Evolutionary conservation across 2,888 invertebrate genomes (phyloP), one percentile per base, ranked within the genome.

Genomic region (Hirtodrosophila trivittata): DNA sequence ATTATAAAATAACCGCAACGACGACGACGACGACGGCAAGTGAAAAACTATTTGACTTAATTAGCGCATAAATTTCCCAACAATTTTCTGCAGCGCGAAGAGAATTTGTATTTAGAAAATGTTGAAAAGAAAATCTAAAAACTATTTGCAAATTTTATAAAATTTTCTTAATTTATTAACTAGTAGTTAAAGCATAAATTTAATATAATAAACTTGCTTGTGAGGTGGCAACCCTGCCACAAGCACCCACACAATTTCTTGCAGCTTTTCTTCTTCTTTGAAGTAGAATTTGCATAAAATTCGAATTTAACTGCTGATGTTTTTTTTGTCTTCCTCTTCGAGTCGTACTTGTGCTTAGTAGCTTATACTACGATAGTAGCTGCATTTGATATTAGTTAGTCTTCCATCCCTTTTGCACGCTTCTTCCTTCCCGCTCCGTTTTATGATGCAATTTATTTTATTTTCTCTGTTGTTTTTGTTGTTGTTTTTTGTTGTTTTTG

Each of bases 231-330:
- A 3, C 10, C n/a, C n/a, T n/a, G n/a, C n/a, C n/a, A n/a, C n/a
- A n/a, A n/a, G n/a, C n/a, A n/a, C n/a, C n/a, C n/a, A n/a, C n/a
- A n/a, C n/a, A n/a, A n/a, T n/a, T n/a, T n/a, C n/a, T n/a, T n/a
- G n/a, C n/a, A n/a, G n/a, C n/a, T n/a, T n/a, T n/a, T n/a, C n/a
- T n/a, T n/a, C n/a, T n/a, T 21, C 2, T 21, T 21, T 21, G 18
- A 21, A 21, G 18, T 3, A 21, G 9, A n/a, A 88, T 89, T 89
- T 89, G 86, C 89, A 89, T 89, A 89, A 89, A 89, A 88, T 89
- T 87, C 86, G 80, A 89, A 89, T 89, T 89, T 89, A 83, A 75
- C 66, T 72, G 77, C 60, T 72, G 66, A 56, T 63, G 47, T 49
- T 39, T 33, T 38, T 50, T n/a, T 28, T 38, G 9, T 13, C 28